Conservation (phyloP, 1,140 invertebrate species). For the Heterodera schachtii region DNA sequence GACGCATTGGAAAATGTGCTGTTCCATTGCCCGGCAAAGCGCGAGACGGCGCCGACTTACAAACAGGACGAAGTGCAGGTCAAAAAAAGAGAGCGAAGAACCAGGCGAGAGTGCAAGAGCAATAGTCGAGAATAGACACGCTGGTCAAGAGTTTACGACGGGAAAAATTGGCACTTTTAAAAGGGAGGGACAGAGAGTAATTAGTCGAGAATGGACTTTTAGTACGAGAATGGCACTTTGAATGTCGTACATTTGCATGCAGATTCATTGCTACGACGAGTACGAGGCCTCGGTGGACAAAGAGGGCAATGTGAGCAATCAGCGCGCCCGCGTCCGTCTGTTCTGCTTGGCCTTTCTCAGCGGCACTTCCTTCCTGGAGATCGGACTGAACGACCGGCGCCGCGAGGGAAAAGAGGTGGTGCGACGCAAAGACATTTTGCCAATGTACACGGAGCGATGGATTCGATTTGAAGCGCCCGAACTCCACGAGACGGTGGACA, state of each 20-base stretch:
- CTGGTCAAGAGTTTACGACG: too few relatives aligned
- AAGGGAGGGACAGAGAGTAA: too few relatives aligned
- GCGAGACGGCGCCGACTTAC: conserved; percentile 87
- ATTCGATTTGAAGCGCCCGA: conserved; percentile 90
- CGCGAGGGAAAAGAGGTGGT: conserved; percentile 97
- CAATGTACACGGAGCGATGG: conserved; percentile 98
- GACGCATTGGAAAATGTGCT: conserved; percentile 83
- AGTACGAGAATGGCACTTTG: too few relatives aligned
- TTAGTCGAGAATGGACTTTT: too few relatives aligned
- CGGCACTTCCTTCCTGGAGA: conserved; percentile 89
- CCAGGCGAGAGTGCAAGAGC: too few relatives aligned
- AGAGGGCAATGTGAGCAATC: conserved; percentile 81
- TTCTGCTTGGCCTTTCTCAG: conserved; percentile 89
- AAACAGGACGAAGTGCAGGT: conserved; percentile 94
- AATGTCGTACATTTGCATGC: not conserved
- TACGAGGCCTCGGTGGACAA: conserved; percentile 88
- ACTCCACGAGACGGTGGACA: conserved; percentile 90
- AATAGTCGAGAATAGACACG: too few relatives aligned
- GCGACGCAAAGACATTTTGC: conserved; percentile 96
- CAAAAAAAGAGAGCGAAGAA: not conserved
- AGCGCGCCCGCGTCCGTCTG: conserved; percentile 88
- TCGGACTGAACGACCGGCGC: conserved; percentile 92
- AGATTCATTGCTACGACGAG: conserved; percentile 79
- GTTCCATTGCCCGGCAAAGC: conserved; percentile 79
- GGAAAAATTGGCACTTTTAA: too few relatives aligned